A percentile compares a stretch with the other conserved stretches of the same genome.
Conservation (phyloP, 2,888 invertebrate genomes). For the Timandra comae region DNA sequence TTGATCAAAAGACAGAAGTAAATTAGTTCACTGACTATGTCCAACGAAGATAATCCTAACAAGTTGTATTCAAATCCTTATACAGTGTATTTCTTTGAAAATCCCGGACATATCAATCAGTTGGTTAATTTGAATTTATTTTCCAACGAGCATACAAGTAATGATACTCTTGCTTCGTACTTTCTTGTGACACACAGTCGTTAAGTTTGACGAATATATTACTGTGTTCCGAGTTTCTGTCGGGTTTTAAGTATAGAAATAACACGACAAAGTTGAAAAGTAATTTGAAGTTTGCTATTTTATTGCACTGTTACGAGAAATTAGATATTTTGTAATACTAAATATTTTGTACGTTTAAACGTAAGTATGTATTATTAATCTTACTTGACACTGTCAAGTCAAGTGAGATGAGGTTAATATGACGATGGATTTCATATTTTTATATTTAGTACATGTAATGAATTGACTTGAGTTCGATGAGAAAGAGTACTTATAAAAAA, state of each 20-base stretch:
- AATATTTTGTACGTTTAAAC: too few relatives aligned
- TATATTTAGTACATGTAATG: too few relatives aligned
- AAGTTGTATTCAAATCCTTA: conserved; percentile 6
- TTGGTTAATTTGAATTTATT: conserved; percentile 61
- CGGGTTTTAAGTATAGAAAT: conserved; percentile 18
- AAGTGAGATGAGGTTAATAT: too few relatives aligned
- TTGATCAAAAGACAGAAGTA: conserved; percentile 15
- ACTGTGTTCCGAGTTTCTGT: conserved; percentile 18
- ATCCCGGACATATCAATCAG: conserved; percentile 42
- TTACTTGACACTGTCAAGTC: too few relatives aligned
- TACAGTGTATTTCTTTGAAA: conserved; percentile 20
- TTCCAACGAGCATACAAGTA: conserved; percentile 35
- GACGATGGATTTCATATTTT: too few relatives aligned
- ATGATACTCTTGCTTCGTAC: conserved; percentile 29
- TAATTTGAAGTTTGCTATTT: too few relatives aligned
- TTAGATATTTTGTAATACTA: too few relatives aligned
- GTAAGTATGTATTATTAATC: too few relatives aligned
- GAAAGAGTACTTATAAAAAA: too few relatives aligned
- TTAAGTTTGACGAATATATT: conserved; percentile 26
- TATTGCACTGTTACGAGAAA: too few relatives aligned
- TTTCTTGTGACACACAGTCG: conserved; percentile 24
- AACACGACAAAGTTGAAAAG: conserved; percentile 19
- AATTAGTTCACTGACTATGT: conserved; percentile 13
- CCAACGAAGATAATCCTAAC: conserved; percentile 16
- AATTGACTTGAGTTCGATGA: too few relatives aligned